phyloP scores from a whole-genome alignment of 37 sponge, comb jelly and placozoan genomes.

The Diacarnus erythraeanus region DNA sequence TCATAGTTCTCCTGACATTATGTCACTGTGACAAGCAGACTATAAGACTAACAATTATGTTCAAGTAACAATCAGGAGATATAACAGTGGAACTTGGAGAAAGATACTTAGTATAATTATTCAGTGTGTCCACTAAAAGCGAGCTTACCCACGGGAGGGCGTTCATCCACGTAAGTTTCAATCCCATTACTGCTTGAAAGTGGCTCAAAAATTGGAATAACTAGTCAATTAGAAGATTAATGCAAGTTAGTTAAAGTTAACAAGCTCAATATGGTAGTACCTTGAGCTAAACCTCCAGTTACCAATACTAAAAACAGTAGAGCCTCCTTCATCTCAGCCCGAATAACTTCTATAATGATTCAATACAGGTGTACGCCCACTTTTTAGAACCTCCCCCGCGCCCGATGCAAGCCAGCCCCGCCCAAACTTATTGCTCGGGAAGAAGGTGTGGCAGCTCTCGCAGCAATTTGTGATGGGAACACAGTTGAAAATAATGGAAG shows the following conservation, averaged over 20 bases:
- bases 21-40: too few species aligned
- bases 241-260: background rate
- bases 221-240: background rate
- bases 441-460: background rate
- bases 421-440: background rate
- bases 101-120: too few species aligned
- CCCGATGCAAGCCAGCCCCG: background rate
- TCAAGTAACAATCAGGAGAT: too few species aligned
- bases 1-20: too few species aligned
- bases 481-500: too few species aligned
- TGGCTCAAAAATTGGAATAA: constrained; percentile 36
- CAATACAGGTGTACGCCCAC: constrained; percentile 3
- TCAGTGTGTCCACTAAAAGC: too few species aligned
- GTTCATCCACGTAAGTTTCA: background rate
- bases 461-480: too few species aligned
- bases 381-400: constrained; percentile 5
- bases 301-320: background rate
- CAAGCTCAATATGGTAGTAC: background rate
- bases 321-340: background rate
- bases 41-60: too few species aligned
- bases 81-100: too few species aligned
- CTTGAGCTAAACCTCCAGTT: background rate
- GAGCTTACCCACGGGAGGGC: constrained; percentile 27
- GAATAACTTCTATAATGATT: background rate
- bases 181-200: constrained; percentile 18